Evolutionary conservation across 2,113 vertebrate genomes (phyloP).

Genomic region (Heterocephalus glaber): DNA sequence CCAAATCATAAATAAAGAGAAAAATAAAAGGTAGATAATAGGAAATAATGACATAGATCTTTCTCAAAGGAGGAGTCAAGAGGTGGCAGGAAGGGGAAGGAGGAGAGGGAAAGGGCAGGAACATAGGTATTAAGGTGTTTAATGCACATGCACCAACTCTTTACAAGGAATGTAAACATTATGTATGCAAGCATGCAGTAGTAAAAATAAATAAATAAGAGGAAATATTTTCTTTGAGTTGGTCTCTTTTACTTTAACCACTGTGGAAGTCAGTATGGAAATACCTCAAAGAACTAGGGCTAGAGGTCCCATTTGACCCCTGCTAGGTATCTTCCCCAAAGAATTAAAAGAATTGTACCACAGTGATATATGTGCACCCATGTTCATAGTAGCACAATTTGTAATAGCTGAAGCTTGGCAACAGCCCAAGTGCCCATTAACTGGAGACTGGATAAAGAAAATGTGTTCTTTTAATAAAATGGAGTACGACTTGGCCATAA

Average conservation of each 20-base stretch:
- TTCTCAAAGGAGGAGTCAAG: background rate
- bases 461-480: too few relatives aligned
- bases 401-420: too few relatives aligned
- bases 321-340: too few relatives aligned
- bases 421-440: too few relatives aligned
- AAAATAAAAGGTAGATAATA: background rate
- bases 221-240: background rate
- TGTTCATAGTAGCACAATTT: too few relatives aligned
- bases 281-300: too few relatives aligned
- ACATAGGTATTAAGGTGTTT: background rate
- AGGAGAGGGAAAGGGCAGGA: background rate
- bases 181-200: background rate
- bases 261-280: too few relatives aligned
- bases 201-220: background rate
- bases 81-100: background rate
- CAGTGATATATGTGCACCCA: too few relatives aligned
- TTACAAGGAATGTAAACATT: background rate
- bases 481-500: too few relatives aligned
- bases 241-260: background rate
- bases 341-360: too few relatives aligned
- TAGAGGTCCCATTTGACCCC: too few relatives aligned
- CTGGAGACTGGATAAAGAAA: too few relatives aligned
- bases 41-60: background rate
- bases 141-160: background rate
- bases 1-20: background rate